Conservation (phyloP, 2,888 invertebrate genomes). For the Hyalella azteca region DNA sequence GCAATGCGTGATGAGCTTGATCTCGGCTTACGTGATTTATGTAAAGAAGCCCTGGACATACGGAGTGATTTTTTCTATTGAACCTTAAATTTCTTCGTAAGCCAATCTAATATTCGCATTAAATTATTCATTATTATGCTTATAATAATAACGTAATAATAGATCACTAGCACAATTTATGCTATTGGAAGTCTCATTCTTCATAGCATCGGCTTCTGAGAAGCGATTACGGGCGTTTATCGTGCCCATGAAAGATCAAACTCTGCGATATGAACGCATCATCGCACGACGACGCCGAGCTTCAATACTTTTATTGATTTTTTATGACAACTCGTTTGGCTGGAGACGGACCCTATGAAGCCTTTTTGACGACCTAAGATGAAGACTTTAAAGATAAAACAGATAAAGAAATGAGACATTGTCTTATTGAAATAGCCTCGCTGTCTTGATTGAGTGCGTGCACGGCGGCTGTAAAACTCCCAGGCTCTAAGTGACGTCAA, state of each 20-base stretch:
- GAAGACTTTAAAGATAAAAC: conserved; percentile 16
- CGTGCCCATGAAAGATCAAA: neutral
- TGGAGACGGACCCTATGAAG: neutral
- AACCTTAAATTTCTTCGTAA: too few relatives aligned
- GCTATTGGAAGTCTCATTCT: neutral
- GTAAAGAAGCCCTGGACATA: too few relatives aligned
- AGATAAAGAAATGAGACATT: conserved; percentile 3
- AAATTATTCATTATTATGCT: too few relatives aligned
- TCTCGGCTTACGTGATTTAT: too few relatives aligned
- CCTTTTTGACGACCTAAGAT: neutral
- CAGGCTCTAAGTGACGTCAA: too few relatives aligned
- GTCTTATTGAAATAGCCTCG: too few relatives aligned
- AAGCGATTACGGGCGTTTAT: neutral
- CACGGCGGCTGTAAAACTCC: too few relatives aligned
- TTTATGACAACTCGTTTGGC: neutral
- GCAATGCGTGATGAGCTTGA: too few relatives aligned
- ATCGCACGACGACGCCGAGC: neutral
- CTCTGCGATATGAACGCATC: neutral
- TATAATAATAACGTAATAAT: too few relatives aligned
- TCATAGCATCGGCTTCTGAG: neutral
- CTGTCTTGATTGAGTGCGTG: too few relatives aligned
- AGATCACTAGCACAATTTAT: neutral
- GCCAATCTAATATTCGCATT: too few relatives aligned
- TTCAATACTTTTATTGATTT: conserved; percentile 18
- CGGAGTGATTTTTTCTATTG: too few relatives aligned